A percentile compares a stretch with the other conserved stretches of the same genome.
Evolutionary conservation across 2,113 vertebrate genomes (phyloP).

Genomic region (Rhinichthys klamathensis): DNA sequence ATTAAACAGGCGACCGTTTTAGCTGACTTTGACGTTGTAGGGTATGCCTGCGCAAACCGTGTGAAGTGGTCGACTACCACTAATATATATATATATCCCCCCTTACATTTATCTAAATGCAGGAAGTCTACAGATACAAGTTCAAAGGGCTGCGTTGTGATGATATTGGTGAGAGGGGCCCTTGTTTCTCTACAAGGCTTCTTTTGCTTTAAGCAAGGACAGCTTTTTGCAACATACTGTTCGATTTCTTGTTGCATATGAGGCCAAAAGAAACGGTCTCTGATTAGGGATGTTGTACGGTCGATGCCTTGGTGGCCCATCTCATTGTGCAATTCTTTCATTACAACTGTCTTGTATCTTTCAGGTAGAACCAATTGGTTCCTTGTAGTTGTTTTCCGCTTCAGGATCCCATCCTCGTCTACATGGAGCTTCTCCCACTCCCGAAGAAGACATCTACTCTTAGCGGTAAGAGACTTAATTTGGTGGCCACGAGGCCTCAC

Average conservation of each 20-base stretch:
- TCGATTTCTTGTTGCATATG: slow-evolving; percentile 30
- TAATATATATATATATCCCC: slow-evolving; percentile 39
- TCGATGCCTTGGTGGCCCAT: slow-evolving; percentile 29
- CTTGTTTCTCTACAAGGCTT: slow-evolving; percentile 28
- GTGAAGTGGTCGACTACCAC: slow-evolving; percentile 43
- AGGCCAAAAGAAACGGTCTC: slow-evolving; percentile 34
- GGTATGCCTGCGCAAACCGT: slow-evolving; percentile 4
- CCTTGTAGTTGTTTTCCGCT: background rate
- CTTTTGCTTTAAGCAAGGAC: slow-evolving; percentile 45
- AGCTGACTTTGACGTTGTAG: slow-evolving; percentile 39
- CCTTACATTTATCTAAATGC: slow-evolving; percentile 37
- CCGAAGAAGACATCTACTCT: slow-evolving; percentile 3
- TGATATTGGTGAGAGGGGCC: slow-evolving; percentile 31
- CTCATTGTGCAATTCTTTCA: slow-evolving; percentile 21
- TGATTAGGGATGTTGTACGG: slow-evolving; percentile 15
- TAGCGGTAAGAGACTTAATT: background rate
- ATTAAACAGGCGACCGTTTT: slow-evolving; percentile 26
- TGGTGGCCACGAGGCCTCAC: background rate
- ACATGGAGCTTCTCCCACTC: slow-evolving; percentile 22
- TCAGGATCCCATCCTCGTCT: background rate
- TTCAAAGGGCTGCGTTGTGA: slow-evolving; percentile 38
- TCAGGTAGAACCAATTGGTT: slow-evolving; percentile 31
- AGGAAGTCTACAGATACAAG: slow-evolving; percentile 30
- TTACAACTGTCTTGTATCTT: slow-evolving; percentile 10
- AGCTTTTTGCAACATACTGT: slow-evolving; percentile 30